Base-by-base conservation (phyloP, 2,888 invertebrate genomes). In the Melieria crassipennis region DNA sequence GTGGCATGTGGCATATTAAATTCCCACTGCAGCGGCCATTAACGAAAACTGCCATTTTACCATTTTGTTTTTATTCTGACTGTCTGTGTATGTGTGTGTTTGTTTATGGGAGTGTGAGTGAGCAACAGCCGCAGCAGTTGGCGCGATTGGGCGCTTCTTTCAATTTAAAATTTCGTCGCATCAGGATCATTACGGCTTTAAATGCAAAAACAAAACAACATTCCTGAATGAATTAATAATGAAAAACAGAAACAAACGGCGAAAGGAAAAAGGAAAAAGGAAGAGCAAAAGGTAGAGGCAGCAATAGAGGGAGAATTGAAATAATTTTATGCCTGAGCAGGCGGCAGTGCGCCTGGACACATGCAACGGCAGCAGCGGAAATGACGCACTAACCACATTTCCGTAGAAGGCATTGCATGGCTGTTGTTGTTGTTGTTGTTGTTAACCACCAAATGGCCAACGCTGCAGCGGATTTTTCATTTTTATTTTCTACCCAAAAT, bases 311-410 rank as follows among this genome's bases (percentile, higher is more conserved):
- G 16, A 58, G 30, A 58, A 7, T 42, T 58, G 58, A 58, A 58
- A 58, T 5, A 2, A 4, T 58, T 58, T 58, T 58, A 13, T 58
- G 30, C 16, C 16, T 1, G 11, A 13, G 4, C 52, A 7, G 11
- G n/a, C 52, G 11, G 58, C 9, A 9, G 4, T 58, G 13, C 13
- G 57, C n/a, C 13, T 9, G 9, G 16, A 46, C 47, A 57, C 57
- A 55, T 65, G 46, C 46, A 56, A 13, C 56, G 46, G 46, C 65
- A 42, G 63, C 47, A 63, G 42, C 55, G 65, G 43, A 11, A 62
- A 43, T 66, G 60, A 75, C 79, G 78, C 81, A 80, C 79, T 80
- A 76, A 72, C 80, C 77, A 80, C 81, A 77, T 76, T 77, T 80
- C 75, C 57, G 64, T 9, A 48, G 58, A 61, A 30, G 30, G n/a